Evolutionary conservation across 2,888 invertebrate species (phyloP).

Genomic region (Diarsia rubi): DNA sequence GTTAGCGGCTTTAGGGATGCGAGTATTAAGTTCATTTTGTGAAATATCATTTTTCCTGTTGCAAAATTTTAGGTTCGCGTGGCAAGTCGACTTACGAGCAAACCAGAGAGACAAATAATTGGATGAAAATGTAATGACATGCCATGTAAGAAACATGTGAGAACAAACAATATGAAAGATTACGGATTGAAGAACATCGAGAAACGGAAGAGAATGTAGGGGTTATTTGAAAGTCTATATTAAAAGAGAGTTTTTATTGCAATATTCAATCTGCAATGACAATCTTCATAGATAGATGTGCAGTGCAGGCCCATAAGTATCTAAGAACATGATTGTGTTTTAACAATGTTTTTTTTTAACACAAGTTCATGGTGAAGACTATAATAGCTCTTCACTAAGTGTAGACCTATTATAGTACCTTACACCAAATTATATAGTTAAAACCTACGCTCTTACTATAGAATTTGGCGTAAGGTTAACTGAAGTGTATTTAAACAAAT

Average conservation of each 20-base stretch:
- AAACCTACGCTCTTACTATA: too few relatives aligned
- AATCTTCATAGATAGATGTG: not conserved
- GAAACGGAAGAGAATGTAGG: not conserved
- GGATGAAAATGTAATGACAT: not conserved
- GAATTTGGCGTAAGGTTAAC: not conserved
- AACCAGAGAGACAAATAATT: not conserved
- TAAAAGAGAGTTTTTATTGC: not conserved
- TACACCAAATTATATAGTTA: too few relatives aligned
- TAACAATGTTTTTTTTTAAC: too few relatives aligned
- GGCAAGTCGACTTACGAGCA: not conserved
- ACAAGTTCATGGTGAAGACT: too few relatives aligned
- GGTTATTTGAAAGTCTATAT: not conserved
- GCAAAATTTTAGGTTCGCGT: not conserved
- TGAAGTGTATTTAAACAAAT: too few relatives aligned
- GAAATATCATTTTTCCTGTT: not conserved
- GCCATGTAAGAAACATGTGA: not conserved
- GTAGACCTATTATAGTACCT: too few relatives aligned
- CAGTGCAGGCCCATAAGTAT: not conserved
- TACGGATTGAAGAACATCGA: not conserved
- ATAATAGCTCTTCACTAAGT: too few relatives aligned
- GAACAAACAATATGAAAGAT: not conserved
- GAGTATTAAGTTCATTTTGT: not conserved
- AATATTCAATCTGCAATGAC: not conserved
- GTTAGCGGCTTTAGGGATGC: slow-evolving; percentile 1
- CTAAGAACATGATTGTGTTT: not conserved